These are phyloP conservation scores for Climacteris rufus DNA, from an alignment of 2,113 vertebrate genomes.

Conservation along the genomic window DNA sequence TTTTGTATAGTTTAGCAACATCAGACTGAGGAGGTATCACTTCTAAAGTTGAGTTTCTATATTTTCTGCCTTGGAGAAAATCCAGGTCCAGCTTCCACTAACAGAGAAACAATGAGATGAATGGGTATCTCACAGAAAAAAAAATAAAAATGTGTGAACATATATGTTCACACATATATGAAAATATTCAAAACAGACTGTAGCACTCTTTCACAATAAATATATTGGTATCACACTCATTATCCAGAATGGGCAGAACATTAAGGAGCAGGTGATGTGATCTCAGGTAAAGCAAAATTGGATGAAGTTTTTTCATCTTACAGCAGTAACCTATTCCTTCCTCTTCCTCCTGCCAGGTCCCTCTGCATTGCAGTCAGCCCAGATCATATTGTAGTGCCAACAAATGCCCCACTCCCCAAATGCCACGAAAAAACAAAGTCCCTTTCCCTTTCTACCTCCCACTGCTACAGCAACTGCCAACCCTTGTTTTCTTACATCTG, in stretches of 20 bases:
- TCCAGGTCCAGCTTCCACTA: neutral
- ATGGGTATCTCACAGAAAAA: neutral
- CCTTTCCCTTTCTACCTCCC: neutral
- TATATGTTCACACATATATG: too few species aligned
- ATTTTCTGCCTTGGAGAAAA: neutral
- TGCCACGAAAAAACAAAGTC: neutral
- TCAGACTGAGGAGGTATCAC: neutral
- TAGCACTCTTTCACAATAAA: neutral
- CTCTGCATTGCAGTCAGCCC: neutral
- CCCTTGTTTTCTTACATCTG: neutral
- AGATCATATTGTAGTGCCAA: neutral
- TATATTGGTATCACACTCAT: neutral
- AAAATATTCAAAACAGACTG: neutral
- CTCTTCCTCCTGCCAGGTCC: neutral
- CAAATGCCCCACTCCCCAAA: neutral
- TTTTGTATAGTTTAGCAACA: neutral
- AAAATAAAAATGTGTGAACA: neutral
- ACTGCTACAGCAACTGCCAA: neutral
- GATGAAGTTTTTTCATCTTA: neutral
- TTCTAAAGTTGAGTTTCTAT: neutral
- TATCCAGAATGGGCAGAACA: neutral
- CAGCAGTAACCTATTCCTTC: neutral
- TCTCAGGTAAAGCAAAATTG: neutral
- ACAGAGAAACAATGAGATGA: neutral
- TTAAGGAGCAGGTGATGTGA: neutral